Evolutionary conservation across 2,888 invertebrate genomes (phyloP).

Genomic region (Caenorhabditis auriculariae): DNA sequence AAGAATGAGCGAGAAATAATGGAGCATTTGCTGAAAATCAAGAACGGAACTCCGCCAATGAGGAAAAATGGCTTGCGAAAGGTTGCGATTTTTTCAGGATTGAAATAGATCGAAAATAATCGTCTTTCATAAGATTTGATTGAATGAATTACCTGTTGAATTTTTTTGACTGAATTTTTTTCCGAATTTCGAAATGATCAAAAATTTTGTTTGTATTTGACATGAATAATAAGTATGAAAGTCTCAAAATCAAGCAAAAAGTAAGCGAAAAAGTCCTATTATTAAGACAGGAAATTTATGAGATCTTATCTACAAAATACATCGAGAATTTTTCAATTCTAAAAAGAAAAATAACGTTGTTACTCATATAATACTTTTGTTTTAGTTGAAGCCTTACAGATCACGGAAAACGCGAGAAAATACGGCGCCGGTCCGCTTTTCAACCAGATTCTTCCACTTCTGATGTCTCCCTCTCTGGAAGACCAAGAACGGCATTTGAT

Average conservation of each 20-base stretch:
- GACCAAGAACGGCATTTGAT: conserved; percentile 98
- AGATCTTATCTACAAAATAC: too few species aligned
- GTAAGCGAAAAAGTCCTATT: too few species aligned
- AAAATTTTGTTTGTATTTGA: too few species aligned
- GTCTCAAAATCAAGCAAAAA: too few species aligned
- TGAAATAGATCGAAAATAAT: neutral
- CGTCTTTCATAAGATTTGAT: too few species aligned
- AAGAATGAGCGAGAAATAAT: conserved; percentile 98
- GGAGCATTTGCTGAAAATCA: conserved; percentile 95
- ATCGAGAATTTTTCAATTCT: too few species aligned
- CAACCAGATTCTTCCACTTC: conserved; percentile 94
- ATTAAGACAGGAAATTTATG: too few species aligned
- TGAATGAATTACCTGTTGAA: too few species aligned
- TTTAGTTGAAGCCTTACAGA: conserved; percentile 64
- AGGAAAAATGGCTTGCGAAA: conserved; percentile 72
- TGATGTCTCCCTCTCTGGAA: conserved; percentile 99
- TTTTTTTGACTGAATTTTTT: too few species aligned
- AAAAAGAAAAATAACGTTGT: neutral
- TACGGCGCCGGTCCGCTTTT: conserved; percentile 98
- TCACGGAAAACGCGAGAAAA: conserved; percentile 96
- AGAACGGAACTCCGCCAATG: conserved; percentile 99
- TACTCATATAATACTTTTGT: neutral
- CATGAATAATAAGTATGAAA: too few species aligned
- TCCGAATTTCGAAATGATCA: too few species aligned
- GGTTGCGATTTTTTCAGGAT: conserved; percentile 6